Conservation (phyloP, 2,797 vertebrate species). For the Petrocephalus schoutedeni region DNA sequence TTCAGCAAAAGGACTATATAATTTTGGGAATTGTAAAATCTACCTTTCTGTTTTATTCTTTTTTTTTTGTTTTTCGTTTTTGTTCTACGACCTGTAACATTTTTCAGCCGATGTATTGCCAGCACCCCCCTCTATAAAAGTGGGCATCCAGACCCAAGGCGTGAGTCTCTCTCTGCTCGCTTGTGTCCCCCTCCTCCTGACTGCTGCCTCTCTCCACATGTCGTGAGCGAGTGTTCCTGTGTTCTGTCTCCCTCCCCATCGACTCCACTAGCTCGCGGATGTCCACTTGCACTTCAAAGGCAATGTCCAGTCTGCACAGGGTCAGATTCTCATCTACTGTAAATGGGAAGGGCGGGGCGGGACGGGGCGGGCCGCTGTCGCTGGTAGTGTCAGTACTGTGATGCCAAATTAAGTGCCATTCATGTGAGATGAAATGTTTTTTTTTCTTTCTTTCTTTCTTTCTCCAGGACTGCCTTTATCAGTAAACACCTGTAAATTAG, state of each 20-base stretch:
- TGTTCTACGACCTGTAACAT: conserved; percentile 51
- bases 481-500: conserved; percentile 7
- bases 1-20: conserved; percentile 17
- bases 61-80: conserved; percentile 30
- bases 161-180: conserved; percentile 66
- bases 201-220: conserved; percentile 27
- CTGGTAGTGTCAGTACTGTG: background rate
- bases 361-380: background rate
- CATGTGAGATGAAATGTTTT: conserved; percentile 15
- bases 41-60: conserved; percentile 22
- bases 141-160: conserved; percentile 67
- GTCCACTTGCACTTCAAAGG: conserved; percentile 45
- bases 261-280: conserved; percentile 33
- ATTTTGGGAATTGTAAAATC: conserved; percentile 30
- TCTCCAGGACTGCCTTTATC: conserved; percentile 8
- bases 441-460: conserved; percentile 13
- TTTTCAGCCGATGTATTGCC: conserved; percentile 69
- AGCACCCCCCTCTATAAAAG: conserved; percentile 68
- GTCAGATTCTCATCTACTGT: background rate
- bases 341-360: background rate
- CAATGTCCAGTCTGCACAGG: conserved; percentile 57
- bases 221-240: conserved; percentile 21
- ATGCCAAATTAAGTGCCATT: conserved; percentile 15
- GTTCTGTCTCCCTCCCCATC: conserved; percentile 40
- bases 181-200: conserved; percentile 53